Conservation (phyloP, 2,888 invertebrate genomes). For the Drosophila nr. perissopoda region DNA sequence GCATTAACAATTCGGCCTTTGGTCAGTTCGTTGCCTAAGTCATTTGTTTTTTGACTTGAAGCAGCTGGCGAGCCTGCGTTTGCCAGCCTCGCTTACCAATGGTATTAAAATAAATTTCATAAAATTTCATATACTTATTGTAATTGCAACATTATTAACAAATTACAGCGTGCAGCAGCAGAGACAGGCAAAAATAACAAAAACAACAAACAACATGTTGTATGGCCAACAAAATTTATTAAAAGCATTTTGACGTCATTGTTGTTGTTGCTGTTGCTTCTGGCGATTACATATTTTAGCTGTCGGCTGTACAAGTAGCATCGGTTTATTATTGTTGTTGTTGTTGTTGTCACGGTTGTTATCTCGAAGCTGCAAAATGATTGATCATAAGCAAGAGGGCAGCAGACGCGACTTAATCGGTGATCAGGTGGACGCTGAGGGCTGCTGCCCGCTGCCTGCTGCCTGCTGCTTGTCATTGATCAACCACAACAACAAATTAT, state of each 20-base stretch:
- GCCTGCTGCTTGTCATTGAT: constrained; percentile 62
- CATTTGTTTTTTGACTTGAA: constrained; percentile 34
- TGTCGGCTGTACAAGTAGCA: constrained; percentile 69
- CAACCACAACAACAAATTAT: constrained; percentile 41
- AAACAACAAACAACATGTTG: constrained; percentile 47
- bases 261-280: constrained; percentile 47
- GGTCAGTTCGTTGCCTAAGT: constrained; percentile 54
- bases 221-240: constrained; percentile 70
- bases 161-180: constrained; percentile 65
- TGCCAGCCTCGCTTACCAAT: constrained; percentile 57
- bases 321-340: constrained; percentile 45
- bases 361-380: constrained; percentile 67
- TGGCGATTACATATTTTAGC: constrained; percentile 71
- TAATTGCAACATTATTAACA: constrained; percentile 80
- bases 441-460: constrained; percentile 21
- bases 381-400: constrained; percentile 70
- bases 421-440: constrained; percentile 48
- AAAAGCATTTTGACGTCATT: constrained; percentile 74
- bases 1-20: constrained; percentile 12
- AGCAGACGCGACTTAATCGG: constrained; percentile 49
- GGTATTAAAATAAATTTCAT: constrained; percentile 70
- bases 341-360: constrained; percentile 67
- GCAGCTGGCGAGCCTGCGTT: constrained; percentile 20
- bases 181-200: constrained; percentile 42
- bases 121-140: constrained; percentile 63